Percentiles rank a stretch among this genome's conserved stretches.
Conservation (phyloP, 2,797 vertebrate species). For the Melanitta fusca region DNA sequence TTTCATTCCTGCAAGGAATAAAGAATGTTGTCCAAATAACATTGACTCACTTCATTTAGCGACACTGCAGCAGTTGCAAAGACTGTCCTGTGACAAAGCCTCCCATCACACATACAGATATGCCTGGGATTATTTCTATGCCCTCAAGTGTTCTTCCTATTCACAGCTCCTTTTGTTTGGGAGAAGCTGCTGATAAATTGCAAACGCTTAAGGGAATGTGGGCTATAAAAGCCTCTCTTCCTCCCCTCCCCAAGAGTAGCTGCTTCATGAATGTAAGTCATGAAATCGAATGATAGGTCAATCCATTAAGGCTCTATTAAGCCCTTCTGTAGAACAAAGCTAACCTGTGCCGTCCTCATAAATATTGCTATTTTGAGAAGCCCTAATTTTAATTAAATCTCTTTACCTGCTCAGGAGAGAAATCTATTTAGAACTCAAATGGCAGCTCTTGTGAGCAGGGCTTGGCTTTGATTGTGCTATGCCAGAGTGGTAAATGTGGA, state of each 20-base stretch:
- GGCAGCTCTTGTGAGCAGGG: conserved; percentile 82
- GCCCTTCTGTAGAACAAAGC: conserved; percentile 93
- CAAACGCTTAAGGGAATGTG: conserved; percentile 96
- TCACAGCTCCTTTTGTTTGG: conserved; percentile 92
- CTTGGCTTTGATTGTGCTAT: conserved; percentile 67
- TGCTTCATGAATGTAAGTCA: conserved; percentile 88
- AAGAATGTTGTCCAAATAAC: conserved; percentile 91
- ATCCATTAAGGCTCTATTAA: conserved; percentile 96
- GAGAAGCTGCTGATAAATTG: conserved; percentile 91
- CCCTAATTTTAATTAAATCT: conserved; percentile 96
- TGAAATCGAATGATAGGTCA: conserved; percentile 90
- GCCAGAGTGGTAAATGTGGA: conserved; percentile 70
- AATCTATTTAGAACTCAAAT: conserved; percentile 89
- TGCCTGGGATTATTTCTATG: conserved; percentile 86
- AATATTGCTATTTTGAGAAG: conserved; percentile 90
- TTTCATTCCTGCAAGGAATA: conserved; percentile 95
- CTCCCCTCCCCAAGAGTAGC: conserved; percentile 84
- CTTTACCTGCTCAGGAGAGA: conserved; percentile 88
- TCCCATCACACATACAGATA: conserved; percentile 80
- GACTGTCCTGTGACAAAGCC: conserved; percentile 86
- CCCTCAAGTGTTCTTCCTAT: conserved; percentile 93
- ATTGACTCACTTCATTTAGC: conserved; percentile 83
- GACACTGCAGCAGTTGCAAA: conserved; percentile 83
- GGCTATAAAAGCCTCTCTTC: conserved; percentile 84
- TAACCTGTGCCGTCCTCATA: conserved; percentile 90